Percentiles rank a stretch among this genome's conserved stretches.
phyloP scores from a whole-genome alignment of 2,888 invertebrate species.

The Xiphydria camelus region DNA sequence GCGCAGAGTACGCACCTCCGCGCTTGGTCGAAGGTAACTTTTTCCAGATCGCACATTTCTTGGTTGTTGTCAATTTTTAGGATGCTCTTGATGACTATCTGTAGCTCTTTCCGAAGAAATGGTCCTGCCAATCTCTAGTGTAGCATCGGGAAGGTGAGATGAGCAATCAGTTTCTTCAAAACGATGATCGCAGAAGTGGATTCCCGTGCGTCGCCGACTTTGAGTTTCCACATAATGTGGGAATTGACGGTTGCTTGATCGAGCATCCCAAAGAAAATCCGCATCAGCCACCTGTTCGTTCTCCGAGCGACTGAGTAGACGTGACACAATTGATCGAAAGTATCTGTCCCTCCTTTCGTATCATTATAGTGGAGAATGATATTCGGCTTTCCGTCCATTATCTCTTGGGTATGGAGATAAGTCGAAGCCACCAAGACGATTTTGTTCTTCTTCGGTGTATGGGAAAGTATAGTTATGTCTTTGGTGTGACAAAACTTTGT shows the following conservation, averaged over 20 bases:
- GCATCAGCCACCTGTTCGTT: conserved; percentile 23
- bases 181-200: conserved; percentile 10
- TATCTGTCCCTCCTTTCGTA: too few species aligned
- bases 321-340: conserved; percentile 27
- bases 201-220: conserved; percentile 10
- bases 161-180: conserved; percentile 14
- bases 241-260: conserved; percentile 25
- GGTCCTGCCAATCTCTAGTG: conserved; percentile 13
- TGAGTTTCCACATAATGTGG: conserved; percentile 14
- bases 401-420: conserved; percentile 8
- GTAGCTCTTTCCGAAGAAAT: conserved; percentile 18
- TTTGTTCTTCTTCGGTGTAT: conserved; percentile 23
- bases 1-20: conserved; percentile 18
- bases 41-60: conserved; percentile 7
- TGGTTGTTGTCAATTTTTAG: conserved; percentile 9
- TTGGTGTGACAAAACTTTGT: conserved; percentile 17
- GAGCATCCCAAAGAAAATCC: conserved; percentile 25
- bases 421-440: conserved; percentile 19
- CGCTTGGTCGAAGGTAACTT: conserved; percentile 9
- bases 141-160: conserved; percentile 15
- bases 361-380: conserved; percentile 13
- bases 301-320: conserved; percentile 15
- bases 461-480: conserved; percentile 16
- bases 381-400: conserved; percentile 16
- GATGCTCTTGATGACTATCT: conserved; percentile 15